Conservation (phyloP, 2,888 invertebrate genomes). For the Macropis europaea region DNA sequence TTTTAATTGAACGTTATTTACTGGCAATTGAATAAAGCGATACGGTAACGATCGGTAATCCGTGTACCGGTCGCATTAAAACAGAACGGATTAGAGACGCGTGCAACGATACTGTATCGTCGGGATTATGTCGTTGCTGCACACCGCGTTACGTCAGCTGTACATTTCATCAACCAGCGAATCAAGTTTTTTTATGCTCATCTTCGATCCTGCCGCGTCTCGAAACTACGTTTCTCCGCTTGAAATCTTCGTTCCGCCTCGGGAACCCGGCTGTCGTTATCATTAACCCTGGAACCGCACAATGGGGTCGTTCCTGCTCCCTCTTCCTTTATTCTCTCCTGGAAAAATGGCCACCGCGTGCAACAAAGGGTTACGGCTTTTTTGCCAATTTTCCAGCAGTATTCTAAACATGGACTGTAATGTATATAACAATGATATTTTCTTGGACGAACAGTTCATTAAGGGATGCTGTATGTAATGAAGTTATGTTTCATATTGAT, state of each 20-base stretch:
- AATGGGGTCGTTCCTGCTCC: too few species aligned
- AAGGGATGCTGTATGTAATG: too few species aligned
- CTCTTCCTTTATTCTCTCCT: too few species aligned
- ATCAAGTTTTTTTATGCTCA: background rate
- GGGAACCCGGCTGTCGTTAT: too few species aligned
- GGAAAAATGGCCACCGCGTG: too few species aligned
- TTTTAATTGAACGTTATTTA: background rate
- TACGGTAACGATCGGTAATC: background rate
- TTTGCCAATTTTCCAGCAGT: too few species aligned
- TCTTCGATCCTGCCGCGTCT: background rate
- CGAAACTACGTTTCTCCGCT: background rate
- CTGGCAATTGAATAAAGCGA: background rate
- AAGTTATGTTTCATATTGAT: too few species aligned
- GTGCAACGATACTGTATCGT: conserved; percentile 4
- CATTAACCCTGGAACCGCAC: too few species aligned
- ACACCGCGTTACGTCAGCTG: conserved; percentile 17
- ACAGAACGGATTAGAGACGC: conserved; percentile 8
- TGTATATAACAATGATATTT: too few species aligned
- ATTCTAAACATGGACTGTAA: too few species aligned
- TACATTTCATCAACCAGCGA: conserved; percentile 4
- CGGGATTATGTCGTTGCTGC: conserved; percentile 20
- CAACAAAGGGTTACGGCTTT: too few species aligned
- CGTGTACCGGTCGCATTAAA: background rate
- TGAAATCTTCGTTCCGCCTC: background rate
- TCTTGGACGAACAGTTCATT: too few species aligned